Base-by-base conservation (phyloP, 2,888 invertebrate genomes). In the Cerceris ruficornis region DNA sequence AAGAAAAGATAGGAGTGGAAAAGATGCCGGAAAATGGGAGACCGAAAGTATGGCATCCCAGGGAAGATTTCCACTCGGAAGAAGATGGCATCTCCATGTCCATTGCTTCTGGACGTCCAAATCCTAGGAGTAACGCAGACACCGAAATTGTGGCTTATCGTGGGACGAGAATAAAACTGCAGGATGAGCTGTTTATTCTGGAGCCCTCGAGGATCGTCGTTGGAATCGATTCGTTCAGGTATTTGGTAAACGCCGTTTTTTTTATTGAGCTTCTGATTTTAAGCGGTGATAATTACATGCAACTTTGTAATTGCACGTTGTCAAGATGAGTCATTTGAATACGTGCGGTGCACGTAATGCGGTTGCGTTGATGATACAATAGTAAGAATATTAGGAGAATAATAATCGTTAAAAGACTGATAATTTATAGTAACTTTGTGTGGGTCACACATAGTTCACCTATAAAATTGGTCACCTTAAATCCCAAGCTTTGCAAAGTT, bases 21-120 rank as follows among this genome's bases (percentile, higher is more conserved):
- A 77, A 69, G 14, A 73, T 69, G 11, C 17, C 66, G 71, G 74
- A 70, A 49, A 57, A 28, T 13, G 66, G 28, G 58, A 80, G 62
- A 59, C 87, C 89, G 57, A 88, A 81, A 80, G 74, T 81, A 59
- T 89, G 89, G 89, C 66, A 82, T 0, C 46, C 73, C 9, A 49
- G 46, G n/a, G 81, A 81, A 15, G 81, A 86, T 67, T 84, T 83
- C 66, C 59, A 74, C 39, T 67, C 60, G 41, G 46, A 64, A 39
- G 68, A 77, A 39, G 72, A 81, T 72, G 87, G 88, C 42, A 87
- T 90, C 81, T 88, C 88, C 65, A 83, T 82, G 65, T 89, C 89
- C 9, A 75, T 55, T 11, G 66, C 73, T 61, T 87, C 87, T 52
- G 85, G 77, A 41, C 71, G 62, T 7, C 71, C 78, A 14, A 71